Base-by-base conservation (phyloP, 2,797 vertebrate genomes). In the Neomorphus geoffroyi region DNA sequence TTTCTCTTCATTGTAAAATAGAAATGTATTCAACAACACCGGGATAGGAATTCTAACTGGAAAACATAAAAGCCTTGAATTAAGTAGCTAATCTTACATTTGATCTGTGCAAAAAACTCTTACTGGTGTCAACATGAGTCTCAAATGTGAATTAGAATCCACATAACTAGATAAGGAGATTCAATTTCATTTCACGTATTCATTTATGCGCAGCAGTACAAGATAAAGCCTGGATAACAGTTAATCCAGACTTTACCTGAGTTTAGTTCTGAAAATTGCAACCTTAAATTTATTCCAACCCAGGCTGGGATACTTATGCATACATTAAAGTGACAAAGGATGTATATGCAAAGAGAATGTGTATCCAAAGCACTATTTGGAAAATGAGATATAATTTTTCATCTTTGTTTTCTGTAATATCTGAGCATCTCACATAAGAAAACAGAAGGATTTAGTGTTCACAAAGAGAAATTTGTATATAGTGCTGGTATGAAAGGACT, bases 181-280 rank as follows among this genome's bases (percentile, higher is more conserved):
- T 94, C 61, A 75, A 4, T 86, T 93, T 70, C 35, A 60, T 81
- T 88, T 94, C 39, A 84, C 2, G 0, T 60, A 82, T 65, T 92
- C 67, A 53, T 93, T 92, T 92, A 84, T 86, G 64, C 71, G 39
- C 51, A 73, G 37, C 61, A 93, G 18, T 85, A 64, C 28, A 61
- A 90, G 70, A 80, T 89, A 70, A 95, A 74, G 57, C 37, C 65
- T 78, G 43, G 51, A 78, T 93, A 92, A 58, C 18, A 60, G 28
- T 84, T 95, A 94, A 86, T 94, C 69, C 79, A 88, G 80, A 67
- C 30, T 86, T 89, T 71, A 90, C 58, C 61, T 73, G 37, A 74
- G 62, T 85, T 43, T 92, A 75, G 50, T 91, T 69, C 73, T 91
- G 80, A 75, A 91, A 94, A 66, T 37, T 60, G 32, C 16, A 60